A percentile compares a stretch with the other conserved stretches of the same genome.
phyloP scores from a whole-genome alignment of 2,113 vertebrate species.

The Formicarius rufipectus region DNA sequence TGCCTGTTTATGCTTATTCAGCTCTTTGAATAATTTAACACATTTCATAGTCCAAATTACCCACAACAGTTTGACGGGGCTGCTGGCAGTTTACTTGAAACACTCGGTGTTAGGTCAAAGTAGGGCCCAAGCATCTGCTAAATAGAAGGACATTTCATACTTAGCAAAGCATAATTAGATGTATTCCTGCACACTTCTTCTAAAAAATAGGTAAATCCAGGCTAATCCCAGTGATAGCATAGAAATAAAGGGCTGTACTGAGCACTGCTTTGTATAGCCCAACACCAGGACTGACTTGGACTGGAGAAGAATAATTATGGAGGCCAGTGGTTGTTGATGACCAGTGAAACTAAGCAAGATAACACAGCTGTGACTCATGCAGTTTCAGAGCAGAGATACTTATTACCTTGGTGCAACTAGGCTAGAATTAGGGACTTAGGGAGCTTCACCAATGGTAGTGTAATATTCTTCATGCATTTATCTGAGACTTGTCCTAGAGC shows the following conservation, averaged over 20 bases:
- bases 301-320: neutral
- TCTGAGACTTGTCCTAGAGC: neutral
- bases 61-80: slow-evolving; percentile 85
- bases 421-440: neutral
- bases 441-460: neutral
- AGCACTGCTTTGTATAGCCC: neutral
- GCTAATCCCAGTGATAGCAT: neutral
- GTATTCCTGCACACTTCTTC: slow-evolving; percentile 51
- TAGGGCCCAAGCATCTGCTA: slow-evolving; percentile 79
- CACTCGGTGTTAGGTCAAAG: slow-evolving; percentile 81
- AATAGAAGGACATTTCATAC: slow-evolving; percentile 76
- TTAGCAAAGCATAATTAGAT: slow-evolving; percentile 77
- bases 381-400: neutral
- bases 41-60: slow-evolving; percentile 92
- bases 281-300: neutral
- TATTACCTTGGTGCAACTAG: neutral
- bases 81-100: slow-evolving; percentile 82
- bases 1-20: slow-evolving; percentile 93
- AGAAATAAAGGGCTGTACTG: neutral
- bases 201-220: slow-evolving; percentile 13
- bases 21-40: slow-evolving; percentile 91
- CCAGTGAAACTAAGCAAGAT: neutral
- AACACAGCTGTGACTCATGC: neutral
- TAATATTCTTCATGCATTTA: neutral
- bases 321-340: neutral